phyloP scores from a whole-genome alignment of 2,113 vertebrate species.

The Gulo gulo region DNA sequence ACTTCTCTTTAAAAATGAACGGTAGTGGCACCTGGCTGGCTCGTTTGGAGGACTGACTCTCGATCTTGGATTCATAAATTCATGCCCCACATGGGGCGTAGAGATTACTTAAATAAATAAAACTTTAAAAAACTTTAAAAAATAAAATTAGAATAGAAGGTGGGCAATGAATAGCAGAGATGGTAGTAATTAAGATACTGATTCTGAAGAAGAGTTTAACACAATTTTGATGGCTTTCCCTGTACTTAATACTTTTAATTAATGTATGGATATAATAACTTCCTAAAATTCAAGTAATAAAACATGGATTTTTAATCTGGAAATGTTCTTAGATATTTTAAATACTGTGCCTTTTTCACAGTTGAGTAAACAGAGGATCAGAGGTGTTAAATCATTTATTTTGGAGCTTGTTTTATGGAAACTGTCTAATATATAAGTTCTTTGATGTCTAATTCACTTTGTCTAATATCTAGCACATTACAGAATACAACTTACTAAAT shows the following conservation, averaged over 20 bases:
- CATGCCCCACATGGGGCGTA: not conserved
- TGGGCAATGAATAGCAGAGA: not conserved
- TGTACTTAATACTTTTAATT: not conserved
- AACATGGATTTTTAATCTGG: not conserved
- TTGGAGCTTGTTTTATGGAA: constrained; percentile 4
- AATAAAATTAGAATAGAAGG: constrained; percentile 36
- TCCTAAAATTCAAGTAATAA: constrained; percentile 4
- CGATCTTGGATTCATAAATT: not conserved
- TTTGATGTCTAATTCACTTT: not conserved
- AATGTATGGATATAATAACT: not conserved
- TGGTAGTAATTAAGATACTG: not conserved
- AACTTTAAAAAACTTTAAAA: not conserved
- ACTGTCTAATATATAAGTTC: not conserved
- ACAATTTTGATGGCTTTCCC: not conserved
- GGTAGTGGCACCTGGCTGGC: not conserved
- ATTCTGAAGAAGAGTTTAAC: not conserved
- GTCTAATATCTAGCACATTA: not conserved
- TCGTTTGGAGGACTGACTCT: not conserved
- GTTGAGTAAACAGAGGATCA: not conserved
- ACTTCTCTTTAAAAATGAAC: constrained; percentile 19
- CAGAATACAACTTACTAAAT: not conserved
- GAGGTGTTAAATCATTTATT: not conserved
- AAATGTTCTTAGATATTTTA: not conserved
- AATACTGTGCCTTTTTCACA: constrained; percentile 13
- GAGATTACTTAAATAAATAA: not conserved